Base-by-base conservation (phyloP, 2,888 invertebrate species). In the Drosophila mimetica region DNA sequence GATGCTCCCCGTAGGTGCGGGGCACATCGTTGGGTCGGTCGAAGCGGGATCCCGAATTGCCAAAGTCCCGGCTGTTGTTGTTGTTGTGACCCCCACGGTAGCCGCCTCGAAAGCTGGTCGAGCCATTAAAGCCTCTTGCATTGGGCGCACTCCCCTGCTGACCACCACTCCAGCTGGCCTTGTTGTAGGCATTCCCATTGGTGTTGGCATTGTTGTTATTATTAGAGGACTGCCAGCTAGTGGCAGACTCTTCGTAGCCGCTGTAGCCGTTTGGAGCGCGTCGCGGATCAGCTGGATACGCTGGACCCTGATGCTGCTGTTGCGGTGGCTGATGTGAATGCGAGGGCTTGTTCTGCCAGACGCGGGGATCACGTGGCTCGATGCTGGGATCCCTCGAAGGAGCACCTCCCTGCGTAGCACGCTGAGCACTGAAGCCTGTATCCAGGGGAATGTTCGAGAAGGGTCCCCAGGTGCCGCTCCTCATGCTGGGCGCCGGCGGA, bases 1-100 rank as follows among this genome's bases (percentile, higher is more conserved):
- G 77, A 59, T 89, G 86, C 71, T 90, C 90, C 0, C 80, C 74
- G 60, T 91, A 91, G 0, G 90, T 91, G 2, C 80, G 74, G 2
- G 90, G 89, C 16, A 72, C 76, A 11, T 44, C 39, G 1, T 11
- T 14, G 2, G 14, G 7, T 7, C 59, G 42, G 0, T 32, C 42
- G 16, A 6, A 60, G 14, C n/a, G 44, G 1, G 9, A 16, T 0
- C 22, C 4, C 8, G n/a, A 9, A 2, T 30, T 44, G 2, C 22
- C 39, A 4, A 39, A 18, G 18, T 18, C 18, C 4, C 47, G 20
- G 4, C 6, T 22, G 22, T 11, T 22, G 28, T 42, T 14, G 4
- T 4, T 22, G 22, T 11, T 22, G 28, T 42, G 57, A 3, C 25
- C 16, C 1, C 55, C 61, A 4, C 41, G 63, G 32, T 14, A 39